Evolutionary conservation across 2,797 vertebrate species (phyloP), one percentile per base, ranked within the genome.

Genomic region (Allobates femoralis): DNA sequence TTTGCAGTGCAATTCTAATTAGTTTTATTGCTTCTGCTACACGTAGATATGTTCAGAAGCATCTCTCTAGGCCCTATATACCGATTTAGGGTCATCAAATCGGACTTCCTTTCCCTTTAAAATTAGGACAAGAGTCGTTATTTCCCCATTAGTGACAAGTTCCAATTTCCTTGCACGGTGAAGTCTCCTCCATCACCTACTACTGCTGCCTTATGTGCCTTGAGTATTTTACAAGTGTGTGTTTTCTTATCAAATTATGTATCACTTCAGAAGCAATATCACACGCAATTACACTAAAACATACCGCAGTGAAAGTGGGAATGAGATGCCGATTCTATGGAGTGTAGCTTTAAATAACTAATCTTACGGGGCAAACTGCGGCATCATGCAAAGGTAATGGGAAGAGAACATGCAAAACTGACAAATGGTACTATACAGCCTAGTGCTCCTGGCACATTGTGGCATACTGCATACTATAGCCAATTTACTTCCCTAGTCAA

Each of bases 401-500:
- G 50, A 58, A 16, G 30, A 81, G 5, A 79, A 66, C 86, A 88
- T 88, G 86, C 86, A 81, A 56, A 87, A 84, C 83, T 60, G 28
- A 58, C 28, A 74, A 81, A 84, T 74, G 90, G 1, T 92, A 89
- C 90, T 26, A 84, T 93, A 94, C 90, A 74, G 90, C 89, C 87
- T 82, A 46, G 91, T 93, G 88, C 89, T 91, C 84, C 89, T 91
- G 92, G 85, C 90, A 91, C 89, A 89, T 58, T 91, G 87, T 32
- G 18, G 86, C 64, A 37, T 28, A 76, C 23, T 81, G 28, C 67
- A 76, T 18, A 86, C 26, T 23, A 32, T 46, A 51, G 26, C 23
- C 0, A 23, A 56, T 71, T 12, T n/a, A 50, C 26, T 83, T 79
- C 75, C 46, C 41, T 84, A 99, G 93, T 99, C 98, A 79, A 99